Evolutionary conservation across 2,113 vertebrate genomes (phyloP), one percentile per base, ranked within the genome.

Genomic region (Lota lota): DNA sequence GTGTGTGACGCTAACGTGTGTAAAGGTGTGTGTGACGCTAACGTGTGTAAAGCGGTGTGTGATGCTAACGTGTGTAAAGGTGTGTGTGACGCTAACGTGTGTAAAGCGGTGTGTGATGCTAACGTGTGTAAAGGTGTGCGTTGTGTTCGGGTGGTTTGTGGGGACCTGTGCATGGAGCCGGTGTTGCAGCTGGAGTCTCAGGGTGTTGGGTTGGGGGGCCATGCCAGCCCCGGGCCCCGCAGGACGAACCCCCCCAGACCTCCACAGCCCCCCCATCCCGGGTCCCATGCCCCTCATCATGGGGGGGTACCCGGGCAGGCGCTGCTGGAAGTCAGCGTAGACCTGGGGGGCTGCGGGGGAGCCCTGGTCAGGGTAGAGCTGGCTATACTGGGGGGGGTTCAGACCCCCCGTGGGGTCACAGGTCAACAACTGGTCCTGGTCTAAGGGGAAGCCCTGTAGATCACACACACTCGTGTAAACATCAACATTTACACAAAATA

Each of bases 211-310:
- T 73, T 95, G 97, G 73, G 78, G 92, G 66, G 93, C 22, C 94
- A 92, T 0, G 70, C 76, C 0, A 76, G 69, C 50, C 24, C 65
- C 0, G 95, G 89, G 61, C 92, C 92, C 0, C 91, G 16, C 0
- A 96, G 74, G 36, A 16, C 96, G 85, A 22, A 93, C 90, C 72
- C 81, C 63, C 8, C n/a, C 84, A 0, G 16, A 8, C 20, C 18
- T 68, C 2, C 28, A 33, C 28, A 33, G 4, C 28, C 28, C 28
- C 28, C 28, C 28, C 28, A 33, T 33, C 28, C 79, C 80, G 0
- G 94, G 94, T 93, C 98, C 94, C 62, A 93, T 94, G 92, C 97
- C 94, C 63, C 96, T 94, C 77, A 98, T 91, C 69, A 97, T 91
- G 0, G 94, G 84, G 2, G 94, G 83, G 50, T 98, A 98, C 0